Evolutionary conservation across 2,113 vertebrate species (phyloP), one percentile per base, ranked within the genome.

Genomic region (Gopherus flavomarginatus): DNA sequence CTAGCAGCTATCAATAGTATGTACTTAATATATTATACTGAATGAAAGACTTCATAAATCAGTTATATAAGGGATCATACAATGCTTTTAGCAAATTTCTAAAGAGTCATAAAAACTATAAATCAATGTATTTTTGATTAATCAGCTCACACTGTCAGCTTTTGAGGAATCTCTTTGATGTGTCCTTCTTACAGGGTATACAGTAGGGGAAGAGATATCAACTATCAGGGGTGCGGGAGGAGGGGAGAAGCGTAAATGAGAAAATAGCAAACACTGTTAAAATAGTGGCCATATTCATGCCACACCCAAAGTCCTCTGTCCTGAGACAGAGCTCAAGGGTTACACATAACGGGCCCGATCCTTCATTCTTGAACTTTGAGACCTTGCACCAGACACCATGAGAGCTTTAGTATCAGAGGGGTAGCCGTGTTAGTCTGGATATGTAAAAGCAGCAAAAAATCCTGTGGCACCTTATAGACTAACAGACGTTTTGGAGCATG

Each of bases 31-130:
- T 31, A 95, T 95, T 95, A 94, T 94, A 96, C 56, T 95, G 94
- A 97, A 90, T 93, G 97, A 97, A 96, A 95, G 95, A 93, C 79
- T 95, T 90, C 90, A 97, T 97, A 97, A 97, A 98, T 98, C 96
- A 97, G 90, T 93, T 94, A 93, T 95, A 93, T 88, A 89, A 92
- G 95, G 90, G 80, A 96, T 91, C 91, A 94, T 93, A 96, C 90
- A 92, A 95, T 93, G 95, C 96, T 98, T 97, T 97, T 96, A 95
- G 72, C 2, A 88, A 94, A 94, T 94, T 97, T 96, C 92, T 50
- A 50, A 91, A 93, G 88, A 91, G 81, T 92, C 90, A 87, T 86
- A 95, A 95, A 96, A 95, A 13, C 84, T 44, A 90, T 93, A 83
- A 91, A 93, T 96, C 85, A 94, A 53, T 12, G 21, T 38, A 19